Evolutionary conservation across 2,888 invertebrate genomes (phyloP), one percentile per base, ranked within the genome.

Genomic region (Mycalesis mineus): DNA sequence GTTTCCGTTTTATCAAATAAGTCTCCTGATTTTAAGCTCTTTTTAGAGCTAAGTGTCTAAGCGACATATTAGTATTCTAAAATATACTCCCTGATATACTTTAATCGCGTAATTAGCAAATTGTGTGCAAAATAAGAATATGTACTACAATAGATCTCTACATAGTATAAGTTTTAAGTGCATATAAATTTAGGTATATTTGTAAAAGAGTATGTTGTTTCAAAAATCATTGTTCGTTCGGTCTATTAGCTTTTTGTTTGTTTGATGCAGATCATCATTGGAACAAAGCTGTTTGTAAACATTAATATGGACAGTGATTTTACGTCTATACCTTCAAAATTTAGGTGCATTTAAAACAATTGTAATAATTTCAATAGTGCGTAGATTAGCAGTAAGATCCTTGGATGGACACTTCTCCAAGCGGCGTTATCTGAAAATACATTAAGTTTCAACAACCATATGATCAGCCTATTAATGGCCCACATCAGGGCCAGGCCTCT

Each of bases 341-440:
- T 15, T 47, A 47, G 36, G 48, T 60, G 59, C 56, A 44, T 51
- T 63, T 61, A 61, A 65, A 65, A 55, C 51, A 63, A 54, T 28
- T 51, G 45, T 55, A 60, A 60, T 60, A 60, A 62, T 57, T 58
- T 61, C 49, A 64, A 36, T 62, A 70, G 67, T 65, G 75, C 56
- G 68, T 71, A 66, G 68, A 77, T 62, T 56, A 73, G 60, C 65
- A 78, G 36, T 64, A 77, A 65, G 65, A 79, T 61, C 70, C 74
- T 74, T 56, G 68, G 61, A 65, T 75, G 71, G 70, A 77, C 75
- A 80, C 82, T 84, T 65, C 84, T 81, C 77, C 82, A 78, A 58
- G 74, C 74, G 15, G 84, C 86, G 28, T 75, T 70, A 72, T 83
- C 88, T 88, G 84, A 14, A 68, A 77, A 73, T n/a, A n/a, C n/a